Evolutionary conservation across 2,113 vertebrate genomes (phyloP).

Genomic region (Pogonocichla stellata): DNA sequence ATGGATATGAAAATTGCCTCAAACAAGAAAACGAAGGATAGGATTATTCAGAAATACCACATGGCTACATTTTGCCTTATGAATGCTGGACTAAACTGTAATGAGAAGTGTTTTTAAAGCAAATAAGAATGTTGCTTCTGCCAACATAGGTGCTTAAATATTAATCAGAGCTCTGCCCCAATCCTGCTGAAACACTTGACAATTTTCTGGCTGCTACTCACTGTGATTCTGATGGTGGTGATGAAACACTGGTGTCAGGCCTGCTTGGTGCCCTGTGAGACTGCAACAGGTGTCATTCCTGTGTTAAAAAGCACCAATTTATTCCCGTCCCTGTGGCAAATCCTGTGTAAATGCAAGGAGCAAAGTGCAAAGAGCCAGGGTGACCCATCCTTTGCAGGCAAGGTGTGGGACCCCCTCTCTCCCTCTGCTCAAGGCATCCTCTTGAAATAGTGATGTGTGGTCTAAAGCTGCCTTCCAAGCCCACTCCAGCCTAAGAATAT

Average conservation of each 20-base stretch:
- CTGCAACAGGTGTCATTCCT: not conserved
- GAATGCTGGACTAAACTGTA: not conserved
- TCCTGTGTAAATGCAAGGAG: not conserved
- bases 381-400: not conserved
- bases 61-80: not conserved
- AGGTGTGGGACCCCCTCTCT: not conserved
- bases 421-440: not conserved
- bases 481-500: not conserved
- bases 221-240: not conserved
- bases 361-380: not conserved
- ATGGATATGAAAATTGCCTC: not conserved
- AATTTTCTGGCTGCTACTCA: constrained; percentile 44
- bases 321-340: not conserved
- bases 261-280: not conserved
- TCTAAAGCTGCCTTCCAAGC: not conserved
- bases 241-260: constrained; percentile 20
- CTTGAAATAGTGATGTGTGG: not conserved
- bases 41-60: not conserved
- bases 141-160: constrained; percentile 30
- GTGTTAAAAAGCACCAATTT: not conserved
- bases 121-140: constrained; percentile 44
- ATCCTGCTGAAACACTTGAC: constrained; percentile 1
- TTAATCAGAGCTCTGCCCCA: constrained; percentile 39
- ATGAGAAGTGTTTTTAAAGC: constrained; percentile 13
- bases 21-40: not conserved